Percentiles rank a stretch among this genome's conserved stretches.
These are phyloP conservation scores for Nipponia nippon DNA, from an alignment of 2,113 vertebrate species.

Conservation along the genomic window DNA sequence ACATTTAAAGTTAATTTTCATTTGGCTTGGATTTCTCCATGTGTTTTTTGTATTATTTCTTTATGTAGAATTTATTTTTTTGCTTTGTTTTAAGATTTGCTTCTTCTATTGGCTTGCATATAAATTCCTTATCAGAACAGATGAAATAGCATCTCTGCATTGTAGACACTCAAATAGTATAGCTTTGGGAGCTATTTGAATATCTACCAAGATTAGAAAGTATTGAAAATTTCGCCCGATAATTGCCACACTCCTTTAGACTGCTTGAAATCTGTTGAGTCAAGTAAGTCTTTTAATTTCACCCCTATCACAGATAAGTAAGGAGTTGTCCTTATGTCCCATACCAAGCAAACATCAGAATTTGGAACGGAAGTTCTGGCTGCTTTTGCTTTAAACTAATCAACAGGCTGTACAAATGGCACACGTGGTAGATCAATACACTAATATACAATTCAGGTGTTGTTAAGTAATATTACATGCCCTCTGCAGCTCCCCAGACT, in stretches of 20 bases:
- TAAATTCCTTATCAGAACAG: neutral
- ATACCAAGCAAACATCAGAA: neutral
- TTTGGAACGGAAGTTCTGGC: neutral
- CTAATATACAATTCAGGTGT: conserved; percentile 6
- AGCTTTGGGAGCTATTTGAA: conserved; percentile 24
- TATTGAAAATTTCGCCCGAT: conserved; percentile 1
- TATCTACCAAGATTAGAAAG: conserved; percentile 2
- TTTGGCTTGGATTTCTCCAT: conserved; percentile 50
- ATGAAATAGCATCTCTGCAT: neutral
- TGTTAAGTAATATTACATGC: neutral
- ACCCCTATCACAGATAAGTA: neutral
- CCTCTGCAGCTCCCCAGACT: neutral
- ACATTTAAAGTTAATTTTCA: conserved; percentile 70
- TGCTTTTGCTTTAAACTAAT: neutral
- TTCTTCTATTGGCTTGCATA: neutral
- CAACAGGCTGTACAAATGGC: neutral
- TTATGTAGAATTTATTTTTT: neutral
- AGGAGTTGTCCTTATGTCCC: neutral
- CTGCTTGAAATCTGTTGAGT: neutral
- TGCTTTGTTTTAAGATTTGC: neutral
- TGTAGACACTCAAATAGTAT: neutral
- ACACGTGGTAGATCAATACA: neutral
- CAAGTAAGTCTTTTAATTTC: neutral
- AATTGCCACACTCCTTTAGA: neutral
- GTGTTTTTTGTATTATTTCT: conserved; percentile 22